Conservation (phyloP, 2,888 invertebrate species). For the Ceriagrion tenellum region DNA sequence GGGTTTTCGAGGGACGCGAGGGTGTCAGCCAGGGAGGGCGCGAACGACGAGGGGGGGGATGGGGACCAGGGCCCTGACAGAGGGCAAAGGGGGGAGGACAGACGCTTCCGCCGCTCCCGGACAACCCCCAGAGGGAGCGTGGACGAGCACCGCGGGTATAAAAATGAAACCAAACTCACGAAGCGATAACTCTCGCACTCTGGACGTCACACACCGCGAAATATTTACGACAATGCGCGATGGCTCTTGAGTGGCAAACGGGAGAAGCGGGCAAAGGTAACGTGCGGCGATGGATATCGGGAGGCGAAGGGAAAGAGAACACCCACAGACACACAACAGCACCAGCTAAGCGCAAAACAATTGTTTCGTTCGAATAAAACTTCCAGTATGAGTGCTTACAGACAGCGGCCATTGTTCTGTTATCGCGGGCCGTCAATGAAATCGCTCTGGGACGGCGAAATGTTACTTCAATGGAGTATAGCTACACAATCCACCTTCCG, state of each 20-base stretch:
- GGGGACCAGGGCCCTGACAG: too few relatives aligned
- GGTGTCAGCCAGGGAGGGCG: neutral
- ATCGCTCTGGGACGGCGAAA: neutral
- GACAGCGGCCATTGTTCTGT: neutral
- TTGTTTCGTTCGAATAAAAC: neutral
- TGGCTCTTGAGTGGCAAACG: neutral
- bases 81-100: neutral
- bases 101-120: neutral
- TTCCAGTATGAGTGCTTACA: neutral
- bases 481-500: neutral
- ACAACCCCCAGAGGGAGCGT: neutral
- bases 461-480: neutral
- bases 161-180: constrained; percentile 39
- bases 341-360: neutral
- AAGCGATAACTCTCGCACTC: neutral
- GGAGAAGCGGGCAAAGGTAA: neutral
- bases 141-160: neutral
- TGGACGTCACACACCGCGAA: neutral
- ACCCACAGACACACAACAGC: neutral
- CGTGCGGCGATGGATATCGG: neutral
- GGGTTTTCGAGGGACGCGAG: neutral
- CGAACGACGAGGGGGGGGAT: neutral
- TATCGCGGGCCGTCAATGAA: neutral
- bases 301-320: neutral
- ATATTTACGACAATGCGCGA: neutral